Evolutionary conservation across 2,113 vertebrate genomes (phyloP), one percentile per base, ranked within the genome.

Genomic region (Varanus salvator): DNA sequence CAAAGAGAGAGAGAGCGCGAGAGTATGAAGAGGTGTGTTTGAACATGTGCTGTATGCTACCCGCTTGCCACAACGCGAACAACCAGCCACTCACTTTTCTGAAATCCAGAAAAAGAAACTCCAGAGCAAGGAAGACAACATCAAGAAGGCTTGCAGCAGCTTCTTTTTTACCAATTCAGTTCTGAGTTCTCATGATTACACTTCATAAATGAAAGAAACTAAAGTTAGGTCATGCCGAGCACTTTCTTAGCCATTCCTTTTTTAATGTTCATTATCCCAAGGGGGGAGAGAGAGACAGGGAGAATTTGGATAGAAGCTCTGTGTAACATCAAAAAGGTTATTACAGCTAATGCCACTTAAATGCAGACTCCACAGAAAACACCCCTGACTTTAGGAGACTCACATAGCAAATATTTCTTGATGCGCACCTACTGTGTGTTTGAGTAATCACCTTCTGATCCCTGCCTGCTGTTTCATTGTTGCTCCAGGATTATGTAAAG

Each of bases 361-460:
- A 52, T n/a, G 80, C 76, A 89, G 90, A 93, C 29, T 85, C 88
- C 50, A 88, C 75, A 86, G 90, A 91, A 90, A 93, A 77, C 14
- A 90, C 64, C 86, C 75, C 68, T 93, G 38, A 50, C 90, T 92
- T 93, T 88, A 90, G 78, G 92, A 91, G 87, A 57, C 69, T 91
- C 80, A 83, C 52, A 88, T 83, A 84, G 91, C 66, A 94, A 90
- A 25, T 92, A 91, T 93, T 88, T 93, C 92, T 88, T 91, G 72
- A 92, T 92, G 89, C 84, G 85, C 86, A 87, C 88, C 90, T 83
- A 48, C 88, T 93, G 25, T 88, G 92, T 87, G 48, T 74, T 85
- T 91, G 81, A 60, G n/a, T 92, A 96, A 95, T 95, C 92, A 81
- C 88, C 90, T 94, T 71, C 87, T 95, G 88, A 95, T 93, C 90